Evolutionary conservation across 1,140 invertebrate genomes (phyloP).

Genomic region (Oncopodura yosiiana): DNA sequence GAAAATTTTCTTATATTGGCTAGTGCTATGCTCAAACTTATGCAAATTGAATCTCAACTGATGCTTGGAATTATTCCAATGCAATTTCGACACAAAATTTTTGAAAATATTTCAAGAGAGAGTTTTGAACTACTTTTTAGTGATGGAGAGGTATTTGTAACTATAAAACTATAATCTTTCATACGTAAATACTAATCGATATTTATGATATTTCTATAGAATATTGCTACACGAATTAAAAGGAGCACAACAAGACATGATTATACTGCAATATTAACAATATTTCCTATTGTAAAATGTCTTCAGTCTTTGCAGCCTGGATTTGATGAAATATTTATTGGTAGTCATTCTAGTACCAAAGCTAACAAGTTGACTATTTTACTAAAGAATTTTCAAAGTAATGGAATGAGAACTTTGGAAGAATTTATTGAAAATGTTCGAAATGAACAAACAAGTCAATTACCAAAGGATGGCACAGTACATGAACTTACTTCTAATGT

Average conservation of each 20-base stretch:
- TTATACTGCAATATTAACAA: slow-evolving; percentile 67
- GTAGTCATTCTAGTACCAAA: slow-evolving; percentile 53
- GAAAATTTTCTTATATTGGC: slow-evolving; percentile 77
- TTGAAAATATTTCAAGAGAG: slow-evolving; percentile 72
- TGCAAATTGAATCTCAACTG: slow-evolving; percentile 72
- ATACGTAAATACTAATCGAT: not conserved
- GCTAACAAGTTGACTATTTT: slow-evolving; percentile 62
- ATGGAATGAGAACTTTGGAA: slow-evolving; percentile 81
- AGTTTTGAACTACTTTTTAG: slow-evolving; percentile 72
- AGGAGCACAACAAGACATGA: slow-evolving; percentile 69
- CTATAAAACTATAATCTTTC: not conserved
- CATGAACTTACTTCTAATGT: slow-evolving; percentile 91
- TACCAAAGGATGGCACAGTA: slow-evolving; percentile 91
- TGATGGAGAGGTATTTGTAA: slow-evolving; percentile 61
- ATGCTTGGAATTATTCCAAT: slow-evolving; percentile 74
- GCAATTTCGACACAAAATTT: slow-evolving; percentile 67
- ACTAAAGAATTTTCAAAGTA: slow-evolving; percentile 48
- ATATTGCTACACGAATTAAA: slow-evolving; percentile 63
- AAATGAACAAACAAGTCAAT: slow-evolving; percentile 65
- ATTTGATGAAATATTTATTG: slow-evolving; percentile 66
- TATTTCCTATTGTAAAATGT: slow-evolving; percentile 79
- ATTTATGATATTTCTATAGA: slow-evolving; percentile 43
- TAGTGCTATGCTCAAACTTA: slow-evolving; percentile 73
- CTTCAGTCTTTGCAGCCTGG: slow-evolving; percentile 68
- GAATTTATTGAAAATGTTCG: slow-evolving; percentile 85